Conservation (phyloP, 2,797 vertebrate genomes). For the Xenopus petersii region DNA sequence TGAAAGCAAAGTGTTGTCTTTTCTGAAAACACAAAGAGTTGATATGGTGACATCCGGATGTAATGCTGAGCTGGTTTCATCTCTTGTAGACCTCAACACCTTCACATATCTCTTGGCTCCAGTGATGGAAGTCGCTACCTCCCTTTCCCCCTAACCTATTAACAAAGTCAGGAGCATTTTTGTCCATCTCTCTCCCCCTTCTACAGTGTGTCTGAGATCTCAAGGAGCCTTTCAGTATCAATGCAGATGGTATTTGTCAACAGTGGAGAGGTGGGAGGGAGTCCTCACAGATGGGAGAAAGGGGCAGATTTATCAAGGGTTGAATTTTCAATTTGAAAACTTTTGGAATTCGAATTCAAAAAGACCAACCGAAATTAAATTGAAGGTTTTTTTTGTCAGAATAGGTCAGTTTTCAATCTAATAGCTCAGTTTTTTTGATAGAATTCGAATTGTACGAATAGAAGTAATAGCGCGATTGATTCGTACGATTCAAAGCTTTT, state of each 20-base stretch:
- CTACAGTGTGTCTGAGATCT: slow-evolving; percentile 43
- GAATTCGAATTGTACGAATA: too few relatives aligned
- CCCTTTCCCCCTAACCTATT: slow-evolving; percentile 23
- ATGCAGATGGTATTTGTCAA: slow-evolving; percentile 41
- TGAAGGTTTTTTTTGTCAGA: too few relatives aligned
- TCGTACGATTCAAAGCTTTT: too few relatives aligned
- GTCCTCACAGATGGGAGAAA: not conserved
- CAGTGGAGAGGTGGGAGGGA: slow-evolving; percentile 24
- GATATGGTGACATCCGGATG: slow-evolving; percentile 7
- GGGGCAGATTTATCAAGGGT: too few relatives aligned
- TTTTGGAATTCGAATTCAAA: too few relatives aligned
- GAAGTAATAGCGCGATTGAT: too few relatives aligned
- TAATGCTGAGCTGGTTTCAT: slow-evolving; percentile 12
- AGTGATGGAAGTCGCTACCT: not conserved
- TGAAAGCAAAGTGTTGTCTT: not conserved
- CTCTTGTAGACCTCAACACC: slow-evolving; percentile 42
- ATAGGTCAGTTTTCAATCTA: too few relatives aligned
- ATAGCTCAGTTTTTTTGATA: too few relatives aligned
- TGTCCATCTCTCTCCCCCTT: slow-evolving; percentile 20
- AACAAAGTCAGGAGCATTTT: slow-evolving; percentile 40
- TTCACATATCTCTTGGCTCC: slow-evolving; percentile 23
- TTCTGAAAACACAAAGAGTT: not conserved
- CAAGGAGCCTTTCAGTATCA: slow-evolving; percentile 44
- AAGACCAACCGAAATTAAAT: too few relatives aligned
- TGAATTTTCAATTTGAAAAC: too few relatives aligned